Evolutionary conservation across 2,888 invertebrate species (phyloP).

Genomic region (Drosophila formosana): DNA sequence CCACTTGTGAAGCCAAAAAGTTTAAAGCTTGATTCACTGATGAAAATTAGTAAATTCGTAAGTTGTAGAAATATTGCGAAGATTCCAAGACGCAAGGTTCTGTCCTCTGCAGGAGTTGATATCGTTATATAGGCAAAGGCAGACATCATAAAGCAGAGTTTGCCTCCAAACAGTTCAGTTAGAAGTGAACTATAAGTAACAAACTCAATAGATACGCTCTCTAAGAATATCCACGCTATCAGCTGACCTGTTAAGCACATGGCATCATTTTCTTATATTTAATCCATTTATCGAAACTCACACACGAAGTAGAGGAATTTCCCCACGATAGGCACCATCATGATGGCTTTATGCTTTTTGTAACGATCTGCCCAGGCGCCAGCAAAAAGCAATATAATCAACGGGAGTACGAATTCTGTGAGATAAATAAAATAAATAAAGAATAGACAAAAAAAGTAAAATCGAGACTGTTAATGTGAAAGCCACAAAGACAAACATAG

Average conservation of each 20-base stretch:
- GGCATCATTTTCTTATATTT: background rate
- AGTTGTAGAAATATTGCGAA: background rate
- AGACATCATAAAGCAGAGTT: background rate
- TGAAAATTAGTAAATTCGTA: background rate
- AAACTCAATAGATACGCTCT: background rate
- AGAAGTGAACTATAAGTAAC: background rate
- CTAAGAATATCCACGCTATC: background rate
- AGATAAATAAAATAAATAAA: no score
- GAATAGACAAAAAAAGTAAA: no score
- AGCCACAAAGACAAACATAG: no score
- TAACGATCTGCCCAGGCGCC: background rate
- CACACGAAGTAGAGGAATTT: background rate
- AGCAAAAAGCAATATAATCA: background rate
- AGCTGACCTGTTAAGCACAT: background rate
- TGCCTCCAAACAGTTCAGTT: background rate
- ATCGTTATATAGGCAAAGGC: background rate
- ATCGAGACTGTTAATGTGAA: no score
- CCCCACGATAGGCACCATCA: background rate
- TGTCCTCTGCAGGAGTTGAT: background rate
- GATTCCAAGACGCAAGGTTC: background rate
- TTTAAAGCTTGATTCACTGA: background rate
- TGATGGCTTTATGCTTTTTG: background rate
- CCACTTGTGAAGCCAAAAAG: background rate
- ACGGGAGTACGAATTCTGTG: background rate
- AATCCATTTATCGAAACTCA: background rate